Percentiles rank a stretch among this genome's conserved stretches.
These are phyloP conservation scores for Tetheella fluctuosa DNA, from an alignment of 2,888 invertebrate species.

Conservation along the genomic window DNA sequence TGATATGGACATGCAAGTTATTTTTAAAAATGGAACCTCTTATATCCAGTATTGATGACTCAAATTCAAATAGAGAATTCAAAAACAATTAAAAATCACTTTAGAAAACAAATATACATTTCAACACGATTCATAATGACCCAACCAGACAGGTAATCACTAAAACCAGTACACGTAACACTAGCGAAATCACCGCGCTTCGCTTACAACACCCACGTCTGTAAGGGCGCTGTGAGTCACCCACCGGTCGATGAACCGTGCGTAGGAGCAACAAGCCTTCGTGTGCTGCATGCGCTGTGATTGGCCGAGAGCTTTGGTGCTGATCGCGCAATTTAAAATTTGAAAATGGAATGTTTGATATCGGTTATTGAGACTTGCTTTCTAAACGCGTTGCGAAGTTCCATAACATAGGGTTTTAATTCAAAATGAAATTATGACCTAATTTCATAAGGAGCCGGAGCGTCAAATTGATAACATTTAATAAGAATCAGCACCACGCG, in stretches of 20 bases:
- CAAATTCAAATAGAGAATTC: neutral
- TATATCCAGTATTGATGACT: too few species aligned
- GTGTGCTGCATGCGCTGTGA: neutral
- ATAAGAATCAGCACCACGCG: too few species aligned
- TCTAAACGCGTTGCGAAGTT: too few species aligned
- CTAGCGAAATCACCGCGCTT: conserved; percentile 28
- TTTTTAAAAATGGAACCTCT: too few species aligned
- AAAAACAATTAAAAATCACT: neutral
- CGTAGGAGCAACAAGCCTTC: conserved; percentile 16
- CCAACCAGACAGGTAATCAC: neutral
- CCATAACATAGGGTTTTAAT: too few species aligned
- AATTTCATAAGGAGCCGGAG: too few species aligned
- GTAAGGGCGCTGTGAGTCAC: conserved; percentile 15
- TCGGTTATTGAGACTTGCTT: neutral
- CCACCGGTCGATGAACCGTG: conserved; percentile 17
- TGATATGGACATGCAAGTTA: neutral
- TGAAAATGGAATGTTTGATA: neutral
- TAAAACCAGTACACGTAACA: neutral
- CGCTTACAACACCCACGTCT: conserved; percentile 10
- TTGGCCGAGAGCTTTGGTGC: conserved; percentile 9
- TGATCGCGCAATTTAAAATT: conserved; percentile 7
- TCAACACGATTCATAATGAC: neutral
- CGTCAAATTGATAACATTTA: too few species aligned
- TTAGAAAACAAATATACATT: neutral
- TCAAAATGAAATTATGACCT: too few species aligned